Evolutionary conservation across 1,140 invertebrate species (phyloP).

Genomic region (Drosophila malerkotliana): DNA sequence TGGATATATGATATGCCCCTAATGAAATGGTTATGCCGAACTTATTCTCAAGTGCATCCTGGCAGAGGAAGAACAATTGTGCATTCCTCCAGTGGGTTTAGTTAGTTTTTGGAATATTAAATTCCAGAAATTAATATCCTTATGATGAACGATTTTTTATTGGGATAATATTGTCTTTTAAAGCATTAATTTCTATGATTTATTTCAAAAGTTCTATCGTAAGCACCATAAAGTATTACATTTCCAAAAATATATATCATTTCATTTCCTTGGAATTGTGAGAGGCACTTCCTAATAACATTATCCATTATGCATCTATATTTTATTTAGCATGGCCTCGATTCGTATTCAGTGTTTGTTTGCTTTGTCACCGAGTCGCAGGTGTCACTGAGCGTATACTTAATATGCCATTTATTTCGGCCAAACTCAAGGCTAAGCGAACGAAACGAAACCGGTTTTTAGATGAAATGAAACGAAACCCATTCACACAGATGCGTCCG

Average conservation of each 20-base stretch:
- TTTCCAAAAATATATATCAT: background rate
- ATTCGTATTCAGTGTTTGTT: constrained; percentile 35
- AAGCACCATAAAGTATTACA: constrained; percentile 6
- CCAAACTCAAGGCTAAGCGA: constrained; percentile 58
- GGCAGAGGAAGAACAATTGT: background rate
- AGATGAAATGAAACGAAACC: constrained; percentile 54
- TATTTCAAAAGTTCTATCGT: background rate
- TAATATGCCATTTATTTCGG: constrained; percentile 78
- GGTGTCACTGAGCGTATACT: constrained; percentile 76
- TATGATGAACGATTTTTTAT: no score
- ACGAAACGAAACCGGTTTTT: constrained; percentile 43
- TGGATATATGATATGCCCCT: constrained; percentile 44
- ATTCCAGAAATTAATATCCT: no score
- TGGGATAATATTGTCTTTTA: no score
- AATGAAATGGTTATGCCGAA: constrained; percentile 49
- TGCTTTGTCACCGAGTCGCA: constrained; percentile 50
- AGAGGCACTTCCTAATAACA: constrained; percentile 29
- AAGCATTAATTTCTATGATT: background rate
- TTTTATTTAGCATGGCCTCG: constrained; percentile 28
- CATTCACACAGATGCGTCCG: constrained; percentile 47
- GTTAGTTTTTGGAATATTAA: no score
- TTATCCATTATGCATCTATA: constrained; percentile 41
- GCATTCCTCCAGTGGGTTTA: no score
- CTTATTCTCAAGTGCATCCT: constrained; percentile 24
- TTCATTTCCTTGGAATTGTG: background rate